Conservation (phyloP, 2,888 invertebrate genomes). For the Calameuta idolon region DNA sequence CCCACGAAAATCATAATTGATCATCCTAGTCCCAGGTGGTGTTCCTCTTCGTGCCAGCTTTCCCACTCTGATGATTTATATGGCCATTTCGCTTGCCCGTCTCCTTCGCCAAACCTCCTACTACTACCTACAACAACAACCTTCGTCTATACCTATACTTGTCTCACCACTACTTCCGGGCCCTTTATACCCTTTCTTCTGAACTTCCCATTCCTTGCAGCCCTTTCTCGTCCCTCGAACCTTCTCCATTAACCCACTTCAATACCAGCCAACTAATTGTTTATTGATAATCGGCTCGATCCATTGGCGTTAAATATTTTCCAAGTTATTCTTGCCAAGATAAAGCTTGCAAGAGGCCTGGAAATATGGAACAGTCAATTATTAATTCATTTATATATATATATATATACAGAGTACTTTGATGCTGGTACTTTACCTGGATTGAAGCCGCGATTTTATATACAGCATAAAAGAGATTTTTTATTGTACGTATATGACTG, state of each 20-base stretch:
- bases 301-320: not conserved
- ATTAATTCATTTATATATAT: not conserved
- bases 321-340: not conserved
- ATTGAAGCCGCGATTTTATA: not conserved
- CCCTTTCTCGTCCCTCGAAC: not conserved
- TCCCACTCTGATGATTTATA: conserved; percentile 7
- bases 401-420: not conserved
- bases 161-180: not conserved
- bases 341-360: not conserved
- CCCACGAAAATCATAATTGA: conserved; percentile 5
- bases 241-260: not conserved
- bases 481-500: not conserved
- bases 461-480: not conserved
- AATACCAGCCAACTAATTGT: not conserved
- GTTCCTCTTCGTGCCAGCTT: conserved; percentile 2
- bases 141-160: not conserved
- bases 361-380: not conserved
- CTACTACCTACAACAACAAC: not conserved
- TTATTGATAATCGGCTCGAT: not conserved
- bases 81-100: not conserved
- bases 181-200: not conserved
- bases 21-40: conserved; percentile 7
- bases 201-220: not conserved
- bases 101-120: not conserved
- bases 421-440: not conserved